These are phyloP conservation scores for Mormoops blainvillei DNA, from an alignment of 2,113 vertebrate genomes.

Conservation along the genomic window DNA sequence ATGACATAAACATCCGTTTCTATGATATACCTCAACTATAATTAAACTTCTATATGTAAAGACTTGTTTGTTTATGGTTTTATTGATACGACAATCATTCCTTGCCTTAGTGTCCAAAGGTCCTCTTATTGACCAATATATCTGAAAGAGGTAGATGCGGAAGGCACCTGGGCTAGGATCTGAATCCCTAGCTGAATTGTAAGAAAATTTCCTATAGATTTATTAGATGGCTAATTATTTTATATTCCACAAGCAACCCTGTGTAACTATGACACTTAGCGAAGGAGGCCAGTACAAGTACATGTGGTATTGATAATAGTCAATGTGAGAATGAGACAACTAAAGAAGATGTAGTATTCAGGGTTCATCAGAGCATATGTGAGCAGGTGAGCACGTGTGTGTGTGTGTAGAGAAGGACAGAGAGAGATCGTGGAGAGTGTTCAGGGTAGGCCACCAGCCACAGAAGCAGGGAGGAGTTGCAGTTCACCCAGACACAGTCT, in stretches of 20 bases:
- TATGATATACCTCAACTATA: background rate
- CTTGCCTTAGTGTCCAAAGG: background rate
- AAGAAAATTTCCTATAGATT: background rate
- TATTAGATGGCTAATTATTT: background rate
- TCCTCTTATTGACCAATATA: background rate
- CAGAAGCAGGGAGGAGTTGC: accelerated
- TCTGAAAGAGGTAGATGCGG: background rate
- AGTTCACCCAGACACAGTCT: background rate
- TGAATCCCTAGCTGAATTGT: background rate
- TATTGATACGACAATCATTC: background rate
- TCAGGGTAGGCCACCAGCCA: background rate
- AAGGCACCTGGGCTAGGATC: background rate
- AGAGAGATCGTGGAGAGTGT: background rate
- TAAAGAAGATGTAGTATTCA: background rate
- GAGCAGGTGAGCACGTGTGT: background rate
- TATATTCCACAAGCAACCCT: background rate
- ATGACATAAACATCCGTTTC: background rate
- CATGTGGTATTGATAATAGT: background rate
- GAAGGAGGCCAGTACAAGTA: background rate
- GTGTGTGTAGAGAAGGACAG: too few relatives aligned
- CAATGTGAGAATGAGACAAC: background rate
- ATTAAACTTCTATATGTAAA: background rate
- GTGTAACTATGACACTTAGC: background rate
- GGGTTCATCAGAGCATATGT: background rate
- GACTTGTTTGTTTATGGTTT: background rate